Conservation (phyloP, 2,797 vertebrate species). For the Astyanax mexicanus region DNA sequence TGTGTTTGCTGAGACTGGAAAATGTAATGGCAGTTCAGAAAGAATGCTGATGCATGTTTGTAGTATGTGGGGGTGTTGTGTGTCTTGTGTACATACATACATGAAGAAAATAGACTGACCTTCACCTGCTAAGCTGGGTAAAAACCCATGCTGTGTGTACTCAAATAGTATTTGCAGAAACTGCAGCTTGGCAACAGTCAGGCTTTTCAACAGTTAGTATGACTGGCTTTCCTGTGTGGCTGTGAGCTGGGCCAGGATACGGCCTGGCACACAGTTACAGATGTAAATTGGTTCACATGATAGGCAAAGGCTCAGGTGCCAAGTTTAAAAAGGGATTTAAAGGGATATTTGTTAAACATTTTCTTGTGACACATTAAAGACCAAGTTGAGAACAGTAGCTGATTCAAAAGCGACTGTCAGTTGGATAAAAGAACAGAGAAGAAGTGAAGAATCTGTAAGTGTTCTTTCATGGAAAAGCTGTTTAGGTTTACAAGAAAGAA, state of each 20-base stretch:
- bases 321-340: not conserved
- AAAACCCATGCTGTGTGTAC: not conserved
- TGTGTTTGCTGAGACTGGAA: not conserved
- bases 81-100: not conserved
- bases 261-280: constrained; percentile 31
- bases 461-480: not conserved
- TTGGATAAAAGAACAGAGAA: not conserved
- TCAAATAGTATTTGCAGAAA: not conserved
- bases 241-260: not conserved
- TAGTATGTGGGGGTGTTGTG: not conserved
- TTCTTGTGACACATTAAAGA: constrained; percentile 1
- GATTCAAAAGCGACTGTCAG: not conserved
- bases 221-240: not conserved
- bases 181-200: not conserved
- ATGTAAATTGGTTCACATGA: constrained; percentile 67
- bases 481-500: not conserved
- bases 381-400: not conserved
- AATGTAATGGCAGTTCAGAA: not conserved
- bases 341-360: not conserved
- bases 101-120: constrained; percentile 19
- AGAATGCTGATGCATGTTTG: not conserved
- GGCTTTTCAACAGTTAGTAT: not conserved
- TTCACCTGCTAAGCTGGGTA: not conserved
- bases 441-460: not conserved
- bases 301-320: constrained; percentile 23